Conservation (phyloP, 2,113 vertebrate genomes). For the Solenodon paradoxus region DNA sequence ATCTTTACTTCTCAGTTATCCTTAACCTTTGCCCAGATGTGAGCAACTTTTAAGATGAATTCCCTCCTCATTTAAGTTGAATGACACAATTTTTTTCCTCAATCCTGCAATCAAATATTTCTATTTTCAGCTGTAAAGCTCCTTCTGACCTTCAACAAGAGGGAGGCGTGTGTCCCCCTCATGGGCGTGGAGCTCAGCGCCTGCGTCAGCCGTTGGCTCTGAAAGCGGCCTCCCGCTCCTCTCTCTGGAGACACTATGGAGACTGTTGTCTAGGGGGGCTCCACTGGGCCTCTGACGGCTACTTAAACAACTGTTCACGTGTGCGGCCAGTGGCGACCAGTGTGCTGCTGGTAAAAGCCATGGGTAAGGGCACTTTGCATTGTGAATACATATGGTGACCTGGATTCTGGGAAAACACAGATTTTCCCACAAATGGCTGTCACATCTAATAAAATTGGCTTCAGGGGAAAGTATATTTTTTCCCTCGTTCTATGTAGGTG, state of each 20-base stretch:
- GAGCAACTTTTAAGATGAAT: neutral
- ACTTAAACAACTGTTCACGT: accelerated
- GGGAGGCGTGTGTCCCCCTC: neutral
- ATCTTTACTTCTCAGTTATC: neutral
- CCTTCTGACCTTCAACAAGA: neutral
- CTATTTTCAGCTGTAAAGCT: neutral
- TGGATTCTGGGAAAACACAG: neutral
- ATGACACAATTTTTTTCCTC: neutral
- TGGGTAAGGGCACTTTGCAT: accelerated
- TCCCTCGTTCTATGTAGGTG: accelerated
- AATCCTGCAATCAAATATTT: neutral
- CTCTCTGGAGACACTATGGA: neutral
- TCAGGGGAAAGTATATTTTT: neutral
- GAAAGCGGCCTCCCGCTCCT: neutral
- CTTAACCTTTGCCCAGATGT: neutral
- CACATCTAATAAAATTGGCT: neutral
- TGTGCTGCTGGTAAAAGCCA: accelerated
- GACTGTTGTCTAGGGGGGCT: too few species aligned
- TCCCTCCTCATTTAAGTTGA: neutral
- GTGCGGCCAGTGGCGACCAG: accelerated
- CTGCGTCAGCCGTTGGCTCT: accelerated
- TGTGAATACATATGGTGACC: accelerated
- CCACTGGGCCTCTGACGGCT: neutral
- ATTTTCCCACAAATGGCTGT: accelerated
- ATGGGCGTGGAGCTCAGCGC: accelerated